These are phyloP conservation scores for Neomorphus geoffroyi DNA, from an alignment of 2,797 vertebrate genomes.

Conservation along the genomic window DNA sequence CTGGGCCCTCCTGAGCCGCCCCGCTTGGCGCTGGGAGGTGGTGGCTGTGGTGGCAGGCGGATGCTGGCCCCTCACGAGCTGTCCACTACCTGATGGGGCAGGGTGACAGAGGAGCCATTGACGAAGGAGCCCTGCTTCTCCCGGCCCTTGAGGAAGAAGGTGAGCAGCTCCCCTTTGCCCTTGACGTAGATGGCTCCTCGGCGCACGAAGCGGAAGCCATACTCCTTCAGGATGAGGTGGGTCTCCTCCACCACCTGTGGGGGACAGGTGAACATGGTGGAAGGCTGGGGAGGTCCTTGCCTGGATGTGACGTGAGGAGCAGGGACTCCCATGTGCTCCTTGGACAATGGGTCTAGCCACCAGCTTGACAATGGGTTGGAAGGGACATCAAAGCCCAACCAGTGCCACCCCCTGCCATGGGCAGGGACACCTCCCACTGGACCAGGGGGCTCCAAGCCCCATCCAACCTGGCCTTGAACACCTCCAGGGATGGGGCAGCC, in stretches of 20 bases:
- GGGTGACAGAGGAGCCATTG: conserved; percentile 77
- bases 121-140: conserved; percentile 81
- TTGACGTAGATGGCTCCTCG: conserved; percentile 93
- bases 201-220: conserved; percentile 91
- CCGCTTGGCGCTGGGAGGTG: neutral
- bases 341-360: neutral
- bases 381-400: too few relatives aligned
- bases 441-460: too few relatives aligned
- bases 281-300: neutral
- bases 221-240: conserved; percentile 88
- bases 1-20: neutral
- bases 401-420: too few relatives aligned
- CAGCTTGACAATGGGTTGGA: too few relatives aligned
- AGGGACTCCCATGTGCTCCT: fast-evolving
- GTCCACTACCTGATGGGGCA: conserved; percentile 94
- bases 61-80: conserved; percentile 75
- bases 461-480: too few relatives aligned
- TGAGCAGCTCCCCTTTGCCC: conserved; percentile 94
- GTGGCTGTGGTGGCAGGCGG: neutral
- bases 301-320: fast-evolving
- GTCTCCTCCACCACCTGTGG: conserved; percentile 93
- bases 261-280: neutral
- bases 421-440: too few relatives aligned
- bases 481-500: too few relatives aligned
- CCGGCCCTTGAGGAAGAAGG: conserved; percentile 93